phyloP scores from a whole-genome alignment of 1,140 invertebrate species.

The Hirudo medicinalis region DNA sequence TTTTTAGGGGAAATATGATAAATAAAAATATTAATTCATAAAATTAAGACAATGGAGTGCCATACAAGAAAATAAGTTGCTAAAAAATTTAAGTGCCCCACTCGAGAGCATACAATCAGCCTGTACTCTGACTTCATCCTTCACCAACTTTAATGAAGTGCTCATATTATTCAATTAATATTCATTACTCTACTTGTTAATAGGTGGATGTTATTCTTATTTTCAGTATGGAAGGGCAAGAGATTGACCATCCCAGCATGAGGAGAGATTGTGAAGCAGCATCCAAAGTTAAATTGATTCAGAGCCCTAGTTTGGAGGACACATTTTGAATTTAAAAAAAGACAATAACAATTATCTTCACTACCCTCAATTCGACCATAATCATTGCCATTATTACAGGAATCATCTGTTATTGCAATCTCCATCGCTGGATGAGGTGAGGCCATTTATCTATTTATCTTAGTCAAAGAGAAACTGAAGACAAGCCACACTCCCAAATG shows the following conservation, averaged over 20 bases:
- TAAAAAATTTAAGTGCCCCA: too few species aligned
- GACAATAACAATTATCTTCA: slow-evolving; percentile 12
- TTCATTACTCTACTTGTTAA: neutral
- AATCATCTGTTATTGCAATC: neutral
- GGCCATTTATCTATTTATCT: too few species aligned
- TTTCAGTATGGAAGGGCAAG: slow-evolving; percentile 83
- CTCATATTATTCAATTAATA: too few species aligned
- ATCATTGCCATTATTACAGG: neutral
- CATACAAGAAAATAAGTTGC: too few species aligned
- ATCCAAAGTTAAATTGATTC: neutral
- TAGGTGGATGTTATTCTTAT: slow-evolving; percentile 31
- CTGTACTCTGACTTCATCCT: too few species aligned
- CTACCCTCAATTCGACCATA: slow-evolving; percentile 14
- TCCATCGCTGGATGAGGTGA: too few species aligned
- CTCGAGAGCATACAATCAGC: too few species aligned
- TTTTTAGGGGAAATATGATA: neutral
- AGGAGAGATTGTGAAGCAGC: slow-evolving; percentile 28
- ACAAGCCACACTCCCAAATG: too few species aligned
- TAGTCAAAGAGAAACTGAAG: too few species aligned
- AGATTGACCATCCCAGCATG: slow-evolving; percentile 85
- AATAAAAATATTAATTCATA: too few species aligned
- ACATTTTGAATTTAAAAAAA: slow-evolving; percentile 16
- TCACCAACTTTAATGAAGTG: too few species aligned
- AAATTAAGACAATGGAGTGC: too few species aligned
- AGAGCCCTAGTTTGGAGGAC: slow-evolving; percentile 11